Conservation (phyloP, 1,140 invertebrate species). For the Cyclargus thomasi region DNA sequence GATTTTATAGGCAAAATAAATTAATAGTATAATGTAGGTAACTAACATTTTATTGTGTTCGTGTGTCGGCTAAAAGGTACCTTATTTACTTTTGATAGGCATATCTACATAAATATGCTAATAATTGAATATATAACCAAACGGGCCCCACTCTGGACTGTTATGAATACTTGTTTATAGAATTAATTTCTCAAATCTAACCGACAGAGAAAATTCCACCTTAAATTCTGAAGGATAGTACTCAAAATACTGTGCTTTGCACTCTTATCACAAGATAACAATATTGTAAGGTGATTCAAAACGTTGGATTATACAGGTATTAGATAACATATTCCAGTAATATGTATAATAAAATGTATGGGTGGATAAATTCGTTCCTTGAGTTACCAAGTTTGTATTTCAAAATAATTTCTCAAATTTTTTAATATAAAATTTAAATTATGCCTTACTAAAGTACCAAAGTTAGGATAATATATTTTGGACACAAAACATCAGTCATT, state of each 20-base stretch:
- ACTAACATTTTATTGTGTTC: no score
- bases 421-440: no score
- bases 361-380: background rate
- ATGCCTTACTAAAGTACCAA: no score
- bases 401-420: no score
- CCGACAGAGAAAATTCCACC: background rate
- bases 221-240: background rate
- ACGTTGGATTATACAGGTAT: background rate
- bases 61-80: background rate
- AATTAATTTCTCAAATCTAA: background rate
- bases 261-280: constrained; percentile 1
- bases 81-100: background rate
- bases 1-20: no score
- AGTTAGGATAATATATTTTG: no score
- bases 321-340: background rate
- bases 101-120: background rate
- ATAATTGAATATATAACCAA: background rate
- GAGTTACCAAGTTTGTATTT: background rate
- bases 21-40: no score
- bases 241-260: background rate
- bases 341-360: background rate
- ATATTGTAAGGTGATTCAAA: constrained; percentile 1
- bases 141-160: background rate
- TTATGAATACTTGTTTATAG: background rate
- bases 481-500: no score